Evolutionary conservation across 2,888 invertebrate genomes (phyloP), one percentile per base, ranked within the genome.

Genomic region (Drosophila kokeensis): DNA sequence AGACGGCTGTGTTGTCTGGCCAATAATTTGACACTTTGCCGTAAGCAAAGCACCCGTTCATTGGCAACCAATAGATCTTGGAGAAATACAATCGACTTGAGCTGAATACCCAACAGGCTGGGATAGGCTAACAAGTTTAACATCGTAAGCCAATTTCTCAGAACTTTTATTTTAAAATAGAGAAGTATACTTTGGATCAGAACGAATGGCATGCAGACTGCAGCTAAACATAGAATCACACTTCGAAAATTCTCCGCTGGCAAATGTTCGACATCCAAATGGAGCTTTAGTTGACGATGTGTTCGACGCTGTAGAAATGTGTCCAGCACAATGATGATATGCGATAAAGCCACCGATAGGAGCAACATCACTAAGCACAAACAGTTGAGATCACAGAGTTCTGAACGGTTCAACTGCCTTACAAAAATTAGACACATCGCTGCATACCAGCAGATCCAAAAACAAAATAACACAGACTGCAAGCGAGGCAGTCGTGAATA

Each of bases 391-490:
- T 53, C 18, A 24, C 83, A 81, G 7, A 45, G 2, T 0, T n/a
- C 1, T 4, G 30, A 3, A 2, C 0, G 13, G 1, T 18, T 8
- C 0, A 30, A 5, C 5, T 49, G 29, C 13, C 11, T 52, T 2
- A 38, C 6, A 0, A 55, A 52, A 1, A 21, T 21, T 7, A 32
- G 42, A 62, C 71, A 73, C 1, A 73, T 30, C 4, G 5, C 27
- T 0, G 27, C 8, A 24, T 75, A 80, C 86, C 86, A 88, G 18
- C 30, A 38, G 15, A 70, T 1, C 87, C 87, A 90, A 5, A n/a
- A 1, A 11, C 34, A 18, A 1, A 80, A 27, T 0, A 36, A 38
- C 10, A 76, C 5, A 27, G 57, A 70, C 6, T 78, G 76, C 32
- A 81, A 27, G 3, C 69, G 54, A 8, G 69, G 81, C 6, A 59